phyloP scores from a whole-genome alignment of 2,888 invertebrate genomes.

The Drosophila tripunctata region DNA sequence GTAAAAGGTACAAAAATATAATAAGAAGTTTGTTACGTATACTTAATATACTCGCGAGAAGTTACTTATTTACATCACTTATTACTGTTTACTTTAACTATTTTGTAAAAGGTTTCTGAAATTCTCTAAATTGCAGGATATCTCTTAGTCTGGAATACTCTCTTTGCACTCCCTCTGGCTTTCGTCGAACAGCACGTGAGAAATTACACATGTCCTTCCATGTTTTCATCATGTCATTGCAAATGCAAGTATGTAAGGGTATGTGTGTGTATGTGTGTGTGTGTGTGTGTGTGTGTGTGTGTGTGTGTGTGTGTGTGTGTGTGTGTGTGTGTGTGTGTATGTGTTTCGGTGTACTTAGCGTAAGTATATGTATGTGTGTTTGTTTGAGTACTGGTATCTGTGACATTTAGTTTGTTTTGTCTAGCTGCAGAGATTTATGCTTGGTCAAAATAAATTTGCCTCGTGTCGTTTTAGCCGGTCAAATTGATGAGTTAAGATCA shows the following conservation, averaged over 20 bases:
- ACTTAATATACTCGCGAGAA: too few species aligned
- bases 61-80: too few species aligned
- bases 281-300: conserved; percentile 12
- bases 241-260: conserved; percentile 7
- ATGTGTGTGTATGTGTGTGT: conserved; percentile 16
- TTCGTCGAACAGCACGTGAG: conserved; percentile 61
- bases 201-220: conserved; percentile 75
- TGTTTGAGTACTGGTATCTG: conserved; percentile 14
- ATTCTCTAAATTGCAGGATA: conserved; percentile 11
- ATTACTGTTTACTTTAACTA: too few species aligned
- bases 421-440: conserved; percentile 53
- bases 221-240: conserved; percentile 52
- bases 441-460: conserved; percentile 62
- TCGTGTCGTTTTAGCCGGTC: conserved; percentile 47
- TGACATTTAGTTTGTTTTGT: conserved; percentile 43
- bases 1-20: too few species aligned
- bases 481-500: conserved; percentile 66
- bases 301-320: conserved; percentile 14
- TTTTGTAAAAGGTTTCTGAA: too few species aligned
- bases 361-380: conserved; percentile 13
- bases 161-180: not conserved
- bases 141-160: not conserved
- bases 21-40: too few species aligned
- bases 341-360: too few species aligned
- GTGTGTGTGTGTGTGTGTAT: conserved; percentile 16